Evolutionary conservation across 2,888 invertebrate species (phyloP).

Genomic region (Tiliacea aurago): DNA sequence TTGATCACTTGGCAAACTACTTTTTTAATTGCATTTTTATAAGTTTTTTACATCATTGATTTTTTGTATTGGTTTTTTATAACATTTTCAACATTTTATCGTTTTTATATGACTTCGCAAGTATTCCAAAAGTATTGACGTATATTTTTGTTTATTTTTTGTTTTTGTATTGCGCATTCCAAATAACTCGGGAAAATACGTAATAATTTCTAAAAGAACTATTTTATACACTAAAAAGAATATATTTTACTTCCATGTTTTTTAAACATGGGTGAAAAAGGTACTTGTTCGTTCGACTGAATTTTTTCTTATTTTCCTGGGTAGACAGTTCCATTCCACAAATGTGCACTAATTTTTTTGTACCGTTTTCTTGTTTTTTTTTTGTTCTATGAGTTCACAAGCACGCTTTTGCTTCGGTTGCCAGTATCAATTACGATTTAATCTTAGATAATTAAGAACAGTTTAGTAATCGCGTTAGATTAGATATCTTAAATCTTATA

Average conservation of each 20-base stretch:
- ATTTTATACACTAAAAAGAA: neutral
- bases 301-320: neutral
- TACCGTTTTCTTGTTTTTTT: neutral
- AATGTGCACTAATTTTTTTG: constrained; percentile 13
- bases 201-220: neutral
- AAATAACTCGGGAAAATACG: constrained; percentile 23
- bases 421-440: constrained; percentile 14
- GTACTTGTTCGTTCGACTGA: neutral
- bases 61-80: neutral
- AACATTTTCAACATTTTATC: neutral
- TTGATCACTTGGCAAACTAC: neutral
- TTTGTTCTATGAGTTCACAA: neutral
- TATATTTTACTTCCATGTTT: neutral
- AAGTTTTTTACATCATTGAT: neutral
- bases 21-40: constrained; percentile 1
- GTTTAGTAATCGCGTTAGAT: constrained; percentile 10
- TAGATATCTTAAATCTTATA: constrained; percentile 4
- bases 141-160: constrained; percentile 20
- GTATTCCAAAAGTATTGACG: constrained; percentile 35
- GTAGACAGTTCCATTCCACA: constrained; percentile 37
- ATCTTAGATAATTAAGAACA: constrained; percentile 8
- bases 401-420: constrained; percentile 1
- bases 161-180: constrained; percentile 47
- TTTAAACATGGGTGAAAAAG: neutral
- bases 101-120: neutral